Percentiles rank a stretch among this genome's conserved stretches.
Evolutionary conservation across 2,113 vertebrate genomes (phyloP).

Genomic region (Micromys minutus): DNA sequence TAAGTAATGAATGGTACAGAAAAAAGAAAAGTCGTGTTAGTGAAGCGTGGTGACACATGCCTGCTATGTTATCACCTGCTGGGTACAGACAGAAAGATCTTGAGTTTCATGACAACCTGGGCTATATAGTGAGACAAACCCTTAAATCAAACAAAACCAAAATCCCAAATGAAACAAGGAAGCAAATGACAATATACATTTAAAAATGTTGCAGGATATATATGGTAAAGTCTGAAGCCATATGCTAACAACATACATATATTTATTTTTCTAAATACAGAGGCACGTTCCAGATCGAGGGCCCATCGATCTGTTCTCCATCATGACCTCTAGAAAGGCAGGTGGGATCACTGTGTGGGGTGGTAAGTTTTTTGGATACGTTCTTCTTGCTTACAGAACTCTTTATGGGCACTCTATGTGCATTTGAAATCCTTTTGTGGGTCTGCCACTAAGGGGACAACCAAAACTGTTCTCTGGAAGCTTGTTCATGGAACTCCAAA

Average conservation of each 20-base stretch:
- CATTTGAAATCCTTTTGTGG: not conserved
- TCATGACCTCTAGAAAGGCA: not conserved
- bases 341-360: too few species aligned
- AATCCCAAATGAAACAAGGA: not conserved
- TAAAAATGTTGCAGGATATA: not conserved
- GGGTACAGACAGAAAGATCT: not conserved
- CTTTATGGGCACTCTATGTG: not conserved
- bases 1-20: not conserved
- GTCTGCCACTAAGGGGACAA: not conserved
- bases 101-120: not conserved
- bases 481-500: not conserved
- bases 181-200: not conserved
- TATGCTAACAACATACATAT: not conserved
- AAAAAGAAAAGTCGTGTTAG: not conserved
- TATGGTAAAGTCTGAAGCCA: not conserved
- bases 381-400: not conserved
- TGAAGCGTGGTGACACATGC: too few species aligned
- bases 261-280: constrained; percentile 31
- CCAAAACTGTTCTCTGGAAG: not conserved
- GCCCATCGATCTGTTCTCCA: not conserved
- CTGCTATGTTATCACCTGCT: not conserved
- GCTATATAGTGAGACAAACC: not conserved
- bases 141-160: not conserved
- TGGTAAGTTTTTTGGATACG: not conserved
- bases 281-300: not conserved